Conservation (phyloP, 2,888 invertebrate genomes). For the Eubasilissa splendida region DNA sequence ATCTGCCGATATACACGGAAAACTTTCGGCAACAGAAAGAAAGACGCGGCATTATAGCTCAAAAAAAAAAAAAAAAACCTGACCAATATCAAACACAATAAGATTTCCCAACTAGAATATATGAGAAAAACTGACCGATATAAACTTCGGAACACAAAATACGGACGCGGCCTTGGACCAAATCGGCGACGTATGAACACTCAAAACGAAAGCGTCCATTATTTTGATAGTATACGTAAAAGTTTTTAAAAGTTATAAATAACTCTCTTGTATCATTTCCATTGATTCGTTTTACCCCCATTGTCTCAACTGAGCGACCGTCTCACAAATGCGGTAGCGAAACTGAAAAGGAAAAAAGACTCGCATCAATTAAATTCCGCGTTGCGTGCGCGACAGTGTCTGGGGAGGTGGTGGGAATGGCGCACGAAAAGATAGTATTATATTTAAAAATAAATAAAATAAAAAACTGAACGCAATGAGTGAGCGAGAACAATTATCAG, state of each 20-base stretch:
- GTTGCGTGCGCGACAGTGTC: conserved; percentile 9
- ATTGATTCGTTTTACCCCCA: no score
- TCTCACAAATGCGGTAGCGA: neutral
- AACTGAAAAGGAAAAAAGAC: neutral
- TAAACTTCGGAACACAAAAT: conserved; percentile 23
- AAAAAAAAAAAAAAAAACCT: conserved; percentile 14
- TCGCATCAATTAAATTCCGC: neutral
- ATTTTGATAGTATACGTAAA: no score
- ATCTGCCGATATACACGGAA: neutral
- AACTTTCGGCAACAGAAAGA: neutral
- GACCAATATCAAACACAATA: conserved; percentile 35
- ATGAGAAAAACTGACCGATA: conserved; percentile 23
- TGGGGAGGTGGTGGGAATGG: conserved; percentile 15
- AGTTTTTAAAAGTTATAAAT: no score
- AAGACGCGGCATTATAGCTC: neutral
- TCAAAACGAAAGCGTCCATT: neutral
- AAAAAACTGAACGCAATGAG: neutral
- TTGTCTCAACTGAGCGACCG: no score
- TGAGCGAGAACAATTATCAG: conserved; percentile 9
- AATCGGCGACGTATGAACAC: neutral
- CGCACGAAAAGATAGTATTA: neutral
- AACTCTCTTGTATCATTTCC: no score
- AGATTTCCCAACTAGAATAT: conserved; percentile 20
- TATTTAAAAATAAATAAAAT: conserved; percentile 10
- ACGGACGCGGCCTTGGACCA: conserved; percentile 9